These are phyloP conservation scores for Arion vulgaris DNA, from an alignment of 1,140 invertebrate species.

Conservation along the genomic window DNA sequence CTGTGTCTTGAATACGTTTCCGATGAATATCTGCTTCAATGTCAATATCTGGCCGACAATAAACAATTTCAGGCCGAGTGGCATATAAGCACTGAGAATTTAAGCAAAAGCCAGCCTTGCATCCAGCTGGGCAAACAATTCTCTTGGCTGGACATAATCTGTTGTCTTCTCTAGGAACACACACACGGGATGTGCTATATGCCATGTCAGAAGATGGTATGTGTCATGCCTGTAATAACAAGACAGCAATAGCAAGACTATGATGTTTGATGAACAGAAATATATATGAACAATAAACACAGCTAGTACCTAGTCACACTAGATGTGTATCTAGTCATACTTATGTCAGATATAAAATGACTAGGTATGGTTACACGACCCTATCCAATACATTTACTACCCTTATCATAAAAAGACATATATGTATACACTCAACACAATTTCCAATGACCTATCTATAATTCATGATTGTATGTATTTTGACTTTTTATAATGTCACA, in stretches of 20 bases:
- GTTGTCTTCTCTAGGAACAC: not conserved
- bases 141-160: not conserved
- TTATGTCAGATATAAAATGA: no score
- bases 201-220: not conserved
- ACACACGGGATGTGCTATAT: not conserved
- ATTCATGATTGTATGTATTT: no score
- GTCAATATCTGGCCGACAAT: constrained; percentile 7
- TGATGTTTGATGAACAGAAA: no score
- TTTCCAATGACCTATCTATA: no score
- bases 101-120: constrained; percentile 21
- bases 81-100: not conserved
- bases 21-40: constrained; percentile 9
- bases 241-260: not conserved
- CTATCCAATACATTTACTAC: no score
- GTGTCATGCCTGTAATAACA: not conserved
- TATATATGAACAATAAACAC: no score
- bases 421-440: no score
- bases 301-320: no score
- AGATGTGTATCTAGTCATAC: no score
- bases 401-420: no score
- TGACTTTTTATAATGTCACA: no score
- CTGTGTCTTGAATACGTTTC: not conserved
- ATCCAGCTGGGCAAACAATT: not conserved
- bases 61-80: not conserved
- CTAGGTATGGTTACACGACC: no score